phyloP scores from a whole-genome alignment of 2,888 invertebrate genomes.

The Sphaerophoria taeniata region DNA sequence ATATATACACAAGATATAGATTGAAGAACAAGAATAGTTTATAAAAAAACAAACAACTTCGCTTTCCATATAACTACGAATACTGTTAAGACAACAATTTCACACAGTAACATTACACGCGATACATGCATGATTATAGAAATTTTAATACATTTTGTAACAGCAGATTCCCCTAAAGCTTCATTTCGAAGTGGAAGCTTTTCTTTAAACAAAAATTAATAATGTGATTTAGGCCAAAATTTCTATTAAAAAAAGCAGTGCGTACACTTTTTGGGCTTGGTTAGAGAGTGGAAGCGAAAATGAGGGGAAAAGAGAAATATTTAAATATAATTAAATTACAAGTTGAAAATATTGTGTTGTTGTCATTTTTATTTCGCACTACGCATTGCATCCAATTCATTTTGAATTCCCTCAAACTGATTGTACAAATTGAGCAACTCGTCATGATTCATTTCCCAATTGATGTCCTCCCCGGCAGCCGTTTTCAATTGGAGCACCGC shows the following conservation, averaged over 20 bases:
- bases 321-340: slow-evolving; percentile 42
- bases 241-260: slow-evolving; percentile 31
- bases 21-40: slow-evolving; percentile 13
- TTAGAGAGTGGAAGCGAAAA: not conserved
- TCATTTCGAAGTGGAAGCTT: slow-evolving; percentile 19
- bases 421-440: slow-evolving; percentile 84
- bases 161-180: slow-evolving; percentile 16
- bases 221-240: slow-evolving; percentile 56
- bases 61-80: slow-evolving; percentile 6
- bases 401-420: slow-evolving; percentile 84
- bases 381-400: slow-evolving; percentile 80
- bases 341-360: slow-evolving; percentile 8
- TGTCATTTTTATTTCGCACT: slow-evolving; percentile 54
- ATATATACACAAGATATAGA: slow-evolving; percentile 62
- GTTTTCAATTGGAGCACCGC: slow-evolving; percentile 84
- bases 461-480: slow-evolving; percentile 82
- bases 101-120: slow-evolving; percentile 61
- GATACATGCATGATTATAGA: slow-evolving; percentile 36
- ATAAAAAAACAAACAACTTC: slow-evolving; percentile 25
- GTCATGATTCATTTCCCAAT: slow-evolving; percentile 84
- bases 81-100: slow-evolving; percentile 38
- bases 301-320: slow-evolving; percentile 20
- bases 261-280: slow-evolving; percentile 41
- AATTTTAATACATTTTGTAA: slow-evolving; percentile 31
- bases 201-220: slow-evolving; percentile 6